Evolutionary conservation across 1,140 invertebrate species (phyloP).

Genomic region (Papilio polyxenes): DNA sequence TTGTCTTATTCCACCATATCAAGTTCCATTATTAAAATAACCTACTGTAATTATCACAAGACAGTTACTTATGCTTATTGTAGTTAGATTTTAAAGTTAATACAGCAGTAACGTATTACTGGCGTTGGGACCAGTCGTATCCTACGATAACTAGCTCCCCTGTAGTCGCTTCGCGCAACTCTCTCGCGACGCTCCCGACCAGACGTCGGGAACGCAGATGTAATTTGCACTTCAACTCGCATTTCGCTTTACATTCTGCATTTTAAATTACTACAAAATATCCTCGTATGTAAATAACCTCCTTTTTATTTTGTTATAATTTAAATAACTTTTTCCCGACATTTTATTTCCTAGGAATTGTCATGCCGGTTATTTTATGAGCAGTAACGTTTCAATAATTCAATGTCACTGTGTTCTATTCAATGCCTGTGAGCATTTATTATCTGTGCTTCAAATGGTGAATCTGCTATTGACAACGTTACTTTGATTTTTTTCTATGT

Average conservation of each 20-base stretch:
- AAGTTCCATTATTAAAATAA: no score
- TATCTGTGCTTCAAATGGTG: no score
- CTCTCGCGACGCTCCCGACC: neutral
- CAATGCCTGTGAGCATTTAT: no score
- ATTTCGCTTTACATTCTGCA: neutral
- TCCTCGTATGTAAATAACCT: neutral
- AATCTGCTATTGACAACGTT: no score
- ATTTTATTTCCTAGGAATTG: neutral
- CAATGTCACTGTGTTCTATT: no score
- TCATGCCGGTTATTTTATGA: neutral
- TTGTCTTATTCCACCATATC: no score
- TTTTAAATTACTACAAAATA: neutral
- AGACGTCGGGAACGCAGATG: neutral
- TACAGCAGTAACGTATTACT: neutral
- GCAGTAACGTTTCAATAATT: no score
- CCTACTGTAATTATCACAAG: no score
- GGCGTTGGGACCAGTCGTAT: neutral
- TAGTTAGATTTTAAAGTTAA: neutral
- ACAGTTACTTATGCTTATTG: no score
- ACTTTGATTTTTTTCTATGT: no score
- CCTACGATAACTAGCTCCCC: neutral
- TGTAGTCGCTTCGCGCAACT: neutral
- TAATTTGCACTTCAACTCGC: conserved; percentile 8
- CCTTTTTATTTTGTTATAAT: neutral
- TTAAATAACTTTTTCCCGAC: neutral